Conservation (phyloP, 2,888 invertebrate genomes). For the Nineta flava region DNA sequence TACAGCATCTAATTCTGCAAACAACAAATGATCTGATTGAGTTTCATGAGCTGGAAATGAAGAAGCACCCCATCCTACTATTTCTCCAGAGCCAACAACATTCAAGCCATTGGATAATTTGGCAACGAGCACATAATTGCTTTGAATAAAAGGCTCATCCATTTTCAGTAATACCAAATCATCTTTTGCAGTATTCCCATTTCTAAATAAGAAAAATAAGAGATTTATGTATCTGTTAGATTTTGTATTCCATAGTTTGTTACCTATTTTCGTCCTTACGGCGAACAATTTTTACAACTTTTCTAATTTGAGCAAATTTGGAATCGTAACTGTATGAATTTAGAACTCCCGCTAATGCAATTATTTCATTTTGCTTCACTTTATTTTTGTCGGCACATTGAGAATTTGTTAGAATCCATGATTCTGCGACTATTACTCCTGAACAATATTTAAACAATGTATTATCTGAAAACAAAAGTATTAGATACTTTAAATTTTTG, state of each 20-base stretch:
- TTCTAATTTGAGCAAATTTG: background rate
- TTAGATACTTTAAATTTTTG: no score
- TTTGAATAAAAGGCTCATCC: background rate
- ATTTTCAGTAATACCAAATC: background rate
- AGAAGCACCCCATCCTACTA: background rate
- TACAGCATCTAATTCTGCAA: background rate
- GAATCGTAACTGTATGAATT: background rate
- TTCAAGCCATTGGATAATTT: background rate
- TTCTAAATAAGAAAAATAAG: background rate
- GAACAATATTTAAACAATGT: no score
- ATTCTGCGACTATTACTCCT: no score
- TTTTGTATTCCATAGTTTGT: background rate
- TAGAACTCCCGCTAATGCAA: background rate
- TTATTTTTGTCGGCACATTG: no score
- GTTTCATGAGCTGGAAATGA: background rate
- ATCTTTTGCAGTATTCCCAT: background rate
- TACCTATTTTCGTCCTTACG: background rate
- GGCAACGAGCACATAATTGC: background rate
- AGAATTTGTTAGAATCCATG: no score
- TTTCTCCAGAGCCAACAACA: background rate
- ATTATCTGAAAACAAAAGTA: no score
- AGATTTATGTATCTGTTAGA: background rate
- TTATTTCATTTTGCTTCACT: background rate
- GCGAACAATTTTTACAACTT: background rate
- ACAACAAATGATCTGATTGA: background rate